Evolutionary conservation across 2,888 invertebrate genomes (phyloP).

Genomic region (Plebejus melissa): DNA sequence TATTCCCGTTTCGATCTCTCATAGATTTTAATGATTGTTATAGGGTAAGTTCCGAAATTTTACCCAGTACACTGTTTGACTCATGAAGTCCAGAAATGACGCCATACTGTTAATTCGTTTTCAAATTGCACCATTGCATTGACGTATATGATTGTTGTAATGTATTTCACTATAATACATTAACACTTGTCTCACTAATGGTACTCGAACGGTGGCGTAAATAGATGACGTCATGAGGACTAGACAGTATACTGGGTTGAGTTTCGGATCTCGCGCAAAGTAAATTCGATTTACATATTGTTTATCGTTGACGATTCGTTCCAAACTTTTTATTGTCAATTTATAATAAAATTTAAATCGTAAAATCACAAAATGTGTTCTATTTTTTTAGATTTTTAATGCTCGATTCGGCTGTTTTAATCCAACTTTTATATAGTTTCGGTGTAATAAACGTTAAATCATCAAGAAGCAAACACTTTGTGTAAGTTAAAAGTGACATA

Average conservation of each 20-base stretch:
- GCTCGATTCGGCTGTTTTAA: constrained; percentile 31
- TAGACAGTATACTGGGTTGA: background rate
- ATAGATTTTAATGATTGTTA: constrained; percentile 43
- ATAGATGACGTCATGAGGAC: background rate
- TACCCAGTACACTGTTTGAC: background rate
- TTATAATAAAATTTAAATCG: constrained; percentile 9
- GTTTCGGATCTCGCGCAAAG: background rate
- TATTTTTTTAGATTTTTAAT: constrained; percentile 32
- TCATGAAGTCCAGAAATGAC: too few species aligned
- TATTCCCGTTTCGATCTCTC: constrained; percentile 52
- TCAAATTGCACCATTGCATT: too few species aligned
- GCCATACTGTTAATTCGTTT: too few species aligned
- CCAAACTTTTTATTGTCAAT: constrained; percentile 16
- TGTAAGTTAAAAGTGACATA: background rate
- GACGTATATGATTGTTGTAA: too few species aligned
- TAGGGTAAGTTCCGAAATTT: constrained; percentile 17
- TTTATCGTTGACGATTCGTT: constrained; percentile 4
- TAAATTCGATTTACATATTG: constrained; percentile 17
- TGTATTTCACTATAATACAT: background rate
- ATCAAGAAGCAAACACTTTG: background rate
- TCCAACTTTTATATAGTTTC: background rate
- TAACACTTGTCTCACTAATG: background rate
- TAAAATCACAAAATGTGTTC: constrained; percentile 19
- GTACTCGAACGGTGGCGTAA: background rate
- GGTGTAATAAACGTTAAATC: background rate